phyloP scores from a whole-genome alignment of 92 coral and sea anemone species.

The Metridium senile region DNA sequence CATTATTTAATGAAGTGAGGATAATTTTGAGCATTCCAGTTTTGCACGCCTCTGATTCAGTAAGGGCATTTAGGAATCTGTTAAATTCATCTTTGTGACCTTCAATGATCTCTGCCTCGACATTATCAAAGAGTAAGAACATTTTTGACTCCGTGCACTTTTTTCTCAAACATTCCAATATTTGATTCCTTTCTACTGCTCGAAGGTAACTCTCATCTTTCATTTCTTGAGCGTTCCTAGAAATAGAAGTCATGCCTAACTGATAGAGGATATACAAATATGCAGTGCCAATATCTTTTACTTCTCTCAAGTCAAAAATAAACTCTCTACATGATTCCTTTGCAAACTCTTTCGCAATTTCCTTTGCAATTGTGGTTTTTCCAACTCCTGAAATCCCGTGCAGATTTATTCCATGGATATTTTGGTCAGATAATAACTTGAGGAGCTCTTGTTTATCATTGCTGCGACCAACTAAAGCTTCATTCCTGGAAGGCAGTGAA shows the following conservation, averaged over 20 bases:
- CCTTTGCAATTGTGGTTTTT: conserved; percentile 66
- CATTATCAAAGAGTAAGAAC: conserved; percentile 61
- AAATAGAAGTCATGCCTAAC: conserved; percentile 7
- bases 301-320: conserved; percentile 38
- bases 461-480: conserved; percentile 44
- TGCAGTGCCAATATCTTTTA: conserved; percentile 20
- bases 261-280: conserved; percentile 17
- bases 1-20: conserved; percentile 42
- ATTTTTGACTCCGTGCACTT: conserved; percentile 15
- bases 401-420: conserved; percentile 34
- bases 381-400: conserved; percentile 74
- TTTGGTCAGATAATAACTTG: conserved; percentile 13
- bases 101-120: conserved; percentile 48
- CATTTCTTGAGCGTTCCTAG: conserved; percentile 11
- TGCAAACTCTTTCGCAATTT: not conserved
- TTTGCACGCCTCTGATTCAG: not conserved
- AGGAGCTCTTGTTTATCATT: conserved; percentile 28
- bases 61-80: conserved; percentile 22
- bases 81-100: conserved; percentile 23
- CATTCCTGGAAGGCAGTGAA: not conserved
- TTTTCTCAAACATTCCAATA: not conserved
- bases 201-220: not conserved
- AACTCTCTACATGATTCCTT: not conserved
- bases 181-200: not conserved
- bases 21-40: conserved; percentile 20